These are phyloP conservation scores for Euclidia mi DNA, from an alignment of 2,888 invertebrate species.

Conservation along the genomic window DNA sequence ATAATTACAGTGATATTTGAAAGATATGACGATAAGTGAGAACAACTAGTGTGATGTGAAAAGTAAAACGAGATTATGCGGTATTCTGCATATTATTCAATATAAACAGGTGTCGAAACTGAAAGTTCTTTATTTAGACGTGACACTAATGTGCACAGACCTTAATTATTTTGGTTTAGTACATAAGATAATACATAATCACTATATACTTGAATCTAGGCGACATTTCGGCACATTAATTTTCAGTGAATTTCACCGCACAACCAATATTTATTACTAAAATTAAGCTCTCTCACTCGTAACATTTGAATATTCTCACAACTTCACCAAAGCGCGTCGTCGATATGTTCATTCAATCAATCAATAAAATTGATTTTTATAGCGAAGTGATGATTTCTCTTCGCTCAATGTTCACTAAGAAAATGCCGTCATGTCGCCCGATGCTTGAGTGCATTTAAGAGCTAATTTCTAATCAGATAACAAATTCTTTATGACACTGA, in stretches of 20 bases:
- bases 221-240: slow-evolving; percentile 46
- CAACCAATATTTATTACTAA: slow-evolving; percentile 56
- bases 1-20: slow-evolving; percentile 85
- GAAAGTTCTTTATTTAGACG: slow-evolving; percentile 18
- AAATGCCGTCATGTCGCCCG: slow-evolving; percentile 46
- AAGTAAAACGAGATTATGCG: slow-evolving; percentile 40
- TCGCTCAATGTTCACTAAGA: slow-evolving; percentile 14
- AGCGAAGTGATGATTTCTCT: slow-evolving; percentile 25
- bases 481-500: slow-evolving; percentile 45
- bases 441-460: slow-evolving; percentile 22
- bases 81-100: slow-evolving; percentile 38
- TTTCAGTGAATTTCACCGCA: slow-evolving; percentile 42
- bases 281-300: slow-evolving; percentile 47
- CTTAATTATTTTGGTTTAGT: slow-evolving; percentile 2
- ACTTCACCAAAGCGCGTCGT: neutral
- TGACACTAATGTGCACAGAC: slow-evolving; percentile 6
- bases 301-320: slow-evolving; percentile 22
- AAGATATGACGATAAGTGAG: slow-evolving; percentile 76
- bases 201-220: slow-evolving; percentile 32
- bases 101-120: slow-evolving; percentile 39
- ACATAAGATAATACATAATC: slow-evolving; percentile 46
- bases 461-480: slow-evolving; percentile 42
- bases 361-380: slow-evolving; percentile 49
- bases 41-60: slow-evolving; percentile 59
- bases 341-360: slow-evolving; percentile 22